These are phyloP conservation scores for Hydroisotoma schaefferi DNA, from an alignment of 2,888 invertebrate genomes.

Conservation along the genomic window DNA sequence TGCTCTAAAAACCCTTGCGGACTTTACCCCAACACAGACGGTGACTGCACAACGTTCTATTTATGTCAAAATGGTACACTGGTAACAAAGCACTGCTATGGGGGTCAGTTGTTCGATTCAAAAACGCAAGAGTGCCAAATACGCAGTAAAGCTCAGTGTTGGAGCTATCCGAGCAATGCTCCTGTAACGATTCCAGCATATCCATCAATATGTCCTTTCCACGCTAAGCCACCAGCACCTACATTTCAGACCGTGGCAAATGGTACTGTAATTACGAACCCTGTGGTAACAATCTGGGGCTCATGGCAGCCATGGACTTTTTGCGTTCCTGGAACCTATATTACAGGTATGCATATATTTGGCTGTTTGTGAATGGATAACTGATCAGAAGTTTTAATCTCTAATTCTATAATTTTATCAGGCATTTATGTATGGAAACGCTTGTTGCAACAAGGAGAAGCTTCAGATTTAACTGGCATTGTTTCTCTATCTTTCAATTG, in stretches of 20 bases:
- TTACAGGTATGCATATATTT: no score
- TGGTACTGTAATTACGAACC: constrained; percentile 20
- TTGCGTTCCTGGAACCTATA: constrained; percentile 28
- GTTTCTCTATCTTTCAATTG: constrained; percentile 19
- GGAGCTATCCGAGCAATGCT: constrained; percentile 25
- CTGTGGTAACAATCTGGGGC: constrained; percentile 31
- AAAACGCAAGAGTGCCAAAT: constrained; percentile 30
- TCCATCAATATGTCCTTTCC: neutral
- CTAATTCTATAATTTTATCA: no score
- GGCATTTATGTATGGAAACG: constrained; percentile 35
- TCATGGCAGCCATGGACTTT: constrained; percentile 22
- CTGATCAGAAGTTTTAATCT: no score
- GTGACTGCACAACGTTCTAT: constrained; percentile 25
- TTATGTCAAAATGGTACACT: constrained; percentile 22
- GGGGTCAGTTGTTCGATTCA: constrained; percentile 34
- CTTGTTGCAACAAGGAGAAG: constrained; percentile 12
- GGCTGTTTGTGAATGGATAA: no score
- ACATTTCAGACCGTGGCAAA: no score
- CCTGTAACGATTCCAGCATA: constrained; percentile 2
- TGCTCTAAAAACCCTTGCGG: constrained; percentile 27
- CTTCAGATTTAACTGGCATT: constrained; percentile 30
- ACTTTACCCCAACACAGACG: constrained; percentile 32
- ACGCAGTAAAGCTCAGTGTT: constrained; percentile 24
- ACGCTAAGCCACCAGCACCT: no score
- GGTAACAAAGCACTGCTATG: constrained; percentile 30